Conservation (phyloP, 2,113 vertebrate species). For the Alethe diademata region DNA sequence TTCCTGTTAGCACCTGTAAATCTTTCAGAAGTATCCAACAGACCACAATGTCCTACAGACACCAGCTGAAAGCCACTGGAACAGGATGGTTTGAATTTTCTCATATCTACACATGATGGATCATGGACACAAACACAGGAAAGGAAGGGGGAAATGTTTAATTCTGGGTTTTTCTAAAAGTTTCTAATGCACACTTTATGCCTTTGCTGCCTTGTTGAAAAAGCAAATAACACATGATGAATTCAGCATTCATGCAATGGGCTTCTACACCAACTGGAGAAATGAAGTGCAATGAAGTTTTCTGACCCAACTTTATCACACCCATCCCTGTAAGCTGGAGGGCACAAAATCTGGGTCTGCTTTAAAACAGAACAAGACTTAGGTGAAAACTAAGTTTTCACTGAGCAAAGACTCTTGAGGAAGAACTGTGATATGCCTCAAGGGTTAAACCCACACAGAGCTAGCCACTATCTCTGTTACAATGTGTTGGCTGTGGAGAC, state of each 20-base stretch:
- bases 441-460: background rate
- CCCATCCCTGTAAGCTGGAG: background rate
- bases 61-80: background rate
- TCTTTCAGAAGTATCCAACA: background rate
- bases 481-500: background rate
- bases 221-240: background rate
- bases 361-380: background rate
- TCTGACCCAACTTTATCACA: background rate
- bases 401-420: background rate
- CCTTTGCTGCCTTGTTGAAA: background rate
- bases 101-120: background rate
- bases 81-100: background rate
- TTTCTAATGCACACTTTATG: background rate
- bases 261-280: background rate
- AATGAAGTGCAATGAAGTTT: background rate
- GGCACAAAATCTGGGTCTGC: background rate
- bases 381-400: background rate
- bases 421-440: background rate
- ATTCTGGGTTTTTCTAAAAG: background rate
- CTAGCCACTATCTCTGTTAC: background rate
- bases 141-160: background rate
- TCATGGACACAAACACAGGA: background rate
- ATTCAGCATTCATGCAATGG: background rate
- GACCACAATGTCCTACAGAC: background rate
- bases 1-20: background rate